These are phyloP conservation scores for Lithodes maja DNA, from an alignment of 2,888 invertebrate genomes.

Conservation along the genomic window DNA sequence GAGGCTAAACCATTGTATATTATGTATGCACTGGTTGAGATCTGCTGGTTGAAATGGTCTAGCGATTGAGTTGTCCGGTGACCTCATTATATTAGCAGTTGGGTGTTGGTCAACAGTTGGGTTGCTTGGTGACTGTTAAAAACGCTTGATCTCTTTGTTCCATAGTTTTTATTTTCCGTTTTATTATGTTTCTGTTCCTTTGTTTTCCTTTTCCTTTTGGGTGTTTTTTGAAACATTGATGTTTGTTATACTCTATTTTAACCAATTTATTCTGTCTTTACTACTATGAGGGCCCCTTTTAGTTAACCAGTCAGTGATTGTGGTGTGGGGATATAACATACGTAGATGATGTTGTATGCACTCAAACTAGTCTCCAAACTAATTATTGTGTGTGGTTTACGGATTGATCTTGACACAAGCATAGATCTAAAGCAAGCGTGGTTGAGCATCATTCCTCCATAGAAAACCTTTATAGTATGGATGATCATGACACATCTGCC, in stretches of 20 bases:
- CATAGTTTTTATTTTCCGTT: background rate
- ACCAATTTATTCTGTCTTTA: conserved; percentile 30
- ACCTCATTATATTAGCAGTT: no score
- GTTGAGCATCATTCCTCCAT: background rate
- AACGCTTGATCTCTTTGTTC: conserved; percentile 42
- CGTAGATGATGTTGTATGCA: background rate
- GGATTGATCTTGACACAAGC: conserved; percentile 39
- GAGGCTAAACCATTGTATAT: no score
- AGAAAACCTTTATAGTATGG: conserved; percentile 10
- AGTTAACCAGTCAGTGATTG: conserved; percentile 44
- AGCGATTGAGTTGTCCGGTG: no score
- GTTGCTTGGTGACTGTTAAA: conserved; percentile 50
- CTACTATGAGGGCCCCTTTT: conserved; percentile 28
- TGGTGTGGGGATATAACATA: conserved; percentile 11
- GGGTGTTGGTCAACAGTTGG: conserved; percentile 10
- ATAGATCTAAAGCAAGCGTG: conserved; percentile 17
- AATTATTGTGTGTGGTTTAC: background rate
- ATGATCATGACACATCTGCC: conserved; percentile 53
- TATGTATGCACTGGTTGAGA: no score
- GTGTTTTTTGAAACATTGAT: conserved; percentile 48
- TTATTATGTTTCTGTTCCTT: background rate
- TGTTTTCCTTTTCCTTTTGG: conserved; percentile 43
- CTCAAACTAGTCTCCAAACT: conserved; percentile 17
- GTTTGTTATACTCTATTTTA: conserved; percentile 30
- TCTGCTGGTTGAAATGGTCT: no score